Evolutionary conservation across 2,888 invertebrate genomes (phyloP).

Genomic region (Toxonevra muliebris): DNA sequence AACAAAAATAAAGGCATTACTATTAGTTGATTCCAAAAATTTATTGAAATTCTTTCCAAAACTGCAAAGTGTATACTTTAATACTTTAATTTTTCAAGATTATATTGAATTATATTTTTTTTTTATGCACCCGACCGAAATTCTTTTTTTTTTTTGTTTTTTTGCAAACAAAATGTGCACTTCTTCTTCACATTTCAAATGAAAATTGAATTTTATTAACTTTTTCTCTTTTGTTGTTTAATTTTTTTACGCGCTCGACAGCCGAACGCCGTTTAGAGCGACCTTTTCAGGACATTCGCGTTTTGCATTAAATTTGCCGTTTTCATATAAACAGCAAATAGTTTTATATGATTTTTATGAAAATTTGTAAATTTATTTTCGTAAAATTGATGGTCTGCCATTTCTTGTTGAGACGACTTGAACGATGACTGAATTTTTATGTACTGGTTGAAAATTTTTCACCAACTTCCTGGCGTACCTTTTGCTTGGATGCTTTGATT

Average conservation of each 20-base stretch:
- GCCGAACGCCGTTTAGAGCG: constrained; percentile 49
- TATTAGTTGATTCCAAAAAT: too few species aligned
- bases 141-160: background rate
- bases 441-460: constrained; percentile 45
- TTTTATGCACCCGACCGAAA: background rate
- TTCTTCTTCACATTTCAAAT: background rate
- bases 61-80: too few species aligned
- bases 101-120: too few species aligned
- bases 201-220: too few species aligned
- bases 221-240: constrained; percentile 18
- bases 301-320: constrained; percentile 64
- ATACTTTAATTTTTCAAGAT: too few species aligned
- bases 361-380: constrained; percentile 61
- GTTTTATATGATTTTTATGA: constrained; percentile 63
- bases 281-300: constrained; percentile 59
- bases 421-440: constrained; percentile 55
- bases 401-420: constrained; percentile 51
- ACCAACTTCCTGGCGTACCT: constrained; percentile 8
- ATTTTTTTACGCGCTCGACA: background rate
- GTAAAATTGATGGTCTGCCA: constrained; percentile 63
- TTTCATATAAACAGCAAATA: constrained; percentile 65
- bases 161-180: background rate
- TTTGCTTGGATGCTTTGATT: too few species aligned
- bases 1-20: too few species aligned
- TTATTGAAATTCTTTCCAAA: too few species aligned